Conservation (phyloP, 2,113 vertebrate species). For the Heterochromis multidens region DNA sequence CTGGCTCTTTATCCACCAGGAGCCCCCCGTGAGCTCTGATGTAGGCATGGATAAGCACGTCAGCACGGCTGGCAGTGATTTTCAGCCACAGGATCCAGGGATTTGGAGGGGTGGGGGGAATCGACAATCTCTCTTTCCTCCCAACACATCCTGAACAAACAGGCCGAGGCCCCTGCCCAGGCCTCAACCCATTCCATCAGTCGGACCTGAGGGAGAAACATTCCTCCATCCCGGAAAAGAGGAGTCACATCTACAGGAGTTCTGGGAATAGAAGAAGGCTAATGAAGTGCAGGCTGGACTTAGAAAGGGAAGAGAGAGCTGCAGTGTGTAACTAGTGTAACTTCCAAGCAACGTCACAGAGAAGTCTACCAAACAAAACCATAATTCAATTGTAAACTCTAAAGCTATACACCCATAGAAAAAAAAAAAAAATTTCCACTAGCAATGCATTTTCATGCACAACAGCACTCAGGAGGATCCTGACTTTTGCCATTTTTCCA, state of each 20-base stretch:
- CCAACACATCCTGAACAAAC: slow-evolving; percentile 64
- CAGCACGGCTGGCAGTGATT: slow-evolving; percentile 72
- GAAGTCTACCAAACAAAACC: background rate
- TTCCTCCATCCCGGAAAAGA: slow-evolving; percentile 73
- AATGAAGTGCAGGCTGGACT: slow-evolving; percentile 74
- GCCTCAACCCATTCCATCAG: slow-evolving; percentile 65
- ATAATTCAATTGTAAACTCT: background rate
- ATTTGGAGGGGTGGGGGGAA: slow-evolving; percentile 12
- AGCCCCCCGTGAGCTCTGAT: slow-evolving; percentile 32
- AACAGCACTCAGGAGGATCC: background rate
- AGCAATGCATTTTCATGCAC: background rate
- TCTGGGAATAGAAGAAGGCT: slow-evolving; percentile 70
- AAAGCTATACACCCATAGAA: background rate
- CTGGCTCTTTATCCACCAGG: slow-evolving; percentile 29
- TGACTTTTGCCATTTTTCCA: background rate
- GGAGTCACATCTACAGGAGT: slow-evolving; percentile 71
- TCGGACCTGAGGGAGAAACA: slow-evolving; percentile 69
- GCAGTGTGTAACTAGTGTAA: slow-evolving; percentile 14
- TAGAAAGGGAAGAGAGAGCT: slow-evolving; percentile 8
- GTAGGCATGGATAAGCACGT: slow-evolving; percentile 39
- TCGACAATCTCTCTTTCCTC: slow-evolving; percentile 31
- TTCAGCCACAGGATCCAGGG: slow-evolving; percentile 51
- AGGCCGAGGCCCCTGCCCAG: slow-evolving; percentile 54
- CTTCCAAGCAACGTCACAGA: background rate
- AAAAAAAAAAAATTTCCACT: background rate